phyloP scores from a whole-genome alignment of 2,797 vertebrate species.

The Sebastes flavidus region DNA sequence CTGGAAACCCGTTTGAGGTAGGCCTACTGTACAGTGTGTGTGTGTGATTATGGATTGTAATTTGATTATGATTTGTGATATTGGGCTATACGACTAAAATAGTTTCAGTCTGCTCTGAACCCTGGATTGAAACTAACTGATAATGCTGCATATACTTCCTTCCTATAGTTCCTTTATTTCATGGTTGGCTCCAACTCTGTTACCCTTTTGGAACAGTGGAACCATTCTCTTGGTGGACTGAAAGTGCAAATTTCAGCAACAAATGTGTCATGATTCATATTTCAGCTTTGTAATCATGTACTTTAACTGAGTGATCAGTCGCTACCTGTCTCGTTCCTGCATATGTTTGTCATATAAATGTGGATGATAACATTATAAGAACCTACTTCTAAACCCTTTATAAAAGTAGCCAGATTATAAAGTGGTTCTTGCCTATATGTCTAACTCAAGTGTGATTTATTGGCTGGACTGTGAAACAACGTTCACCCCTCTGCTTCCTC shows the following conservation, averaged over 20 bases:
- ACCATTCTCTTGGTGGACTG: background rate
- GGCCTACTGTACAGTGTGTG: background rate
- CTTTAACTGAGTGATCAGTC: background rate
- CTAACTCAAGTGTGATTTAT: background rate
- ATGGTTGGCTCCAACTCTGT: background rate
- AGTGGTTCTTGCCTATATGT: background rate
- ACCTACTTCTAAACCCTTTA: background rate
- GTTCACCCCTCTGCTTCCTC: background rate
- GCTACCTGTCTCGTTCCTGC: background rate
- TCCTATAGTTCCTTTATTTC: background rate
- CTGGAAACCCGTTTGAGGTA: slow-evolving; percentile 61
- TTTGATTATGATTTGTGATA: background rate
- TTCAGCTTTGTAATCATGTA: background rate
- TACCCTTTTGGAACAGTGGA: background rate
- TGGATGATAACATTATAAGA: background rate
- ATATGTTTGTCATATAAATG: background rate
- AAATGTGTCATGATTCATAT: too few relatives aligned
- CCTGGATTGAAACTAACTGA: background rate
- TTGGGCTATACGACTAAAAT: background rate
- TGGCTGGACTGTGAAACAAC: background rate
- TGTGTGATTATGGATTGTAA: background rate
- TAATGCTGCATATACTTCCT: background rate
- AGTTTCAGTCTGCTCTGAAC: background rate
- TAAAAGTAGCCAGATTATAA: too few relatives aligned
- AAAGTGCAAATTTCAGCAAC: background rate